Evolutionary conservation across 2,113 vertebrate genomes (phyloP), one percentile per base, ranked within the genome.

Genomic region (Sinocyclocheilus grahami): DNA sequence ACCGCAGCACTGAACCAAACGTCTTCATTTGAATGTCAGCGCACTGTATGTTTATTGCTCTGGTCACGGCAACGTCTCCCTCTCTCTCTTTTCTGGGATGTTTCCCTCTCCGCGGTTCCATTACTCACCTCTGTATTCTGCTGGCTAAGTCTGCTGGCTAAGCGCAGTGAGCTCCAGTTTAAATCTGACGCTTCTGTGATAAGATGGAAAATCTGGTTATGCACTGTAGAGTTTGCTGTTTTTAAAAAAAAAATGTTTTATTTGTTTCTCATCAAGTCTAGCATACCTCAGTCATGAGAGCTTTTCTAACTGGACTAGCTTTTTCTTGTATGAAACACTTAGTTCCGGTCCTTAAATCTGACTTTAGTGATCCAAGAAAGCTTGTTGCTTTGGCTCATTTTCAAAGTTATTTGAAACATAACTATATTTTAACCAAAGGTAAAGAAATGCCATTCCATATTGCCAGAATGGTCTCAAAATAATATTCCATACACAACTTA

Each of bases 1-100:
- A 86, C 87, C 87, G 67, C 87, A 88, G 78, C 62, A 55, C 51
- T 55, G 58, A 82, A 10, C 53, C 39, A 82, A 84, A 81, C 4
- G 16, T 74, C 86, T 69, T 62, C 86, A 90, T 88, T 80, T 89
- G 77, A 81, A 85, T 27, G 82, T 75, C 78, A 83, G 33, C 30
- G 78, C 71, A 67, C 82, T 87, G 69, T 55, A 48, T 84, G 81
- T 86, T 86, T 84, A 77, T 87, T 78, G 53, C 33, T 85, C 75
- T 53, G 42, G 18, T 85, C 62, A 65, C 84, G 51, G 78, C 83
- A 79, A 7, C 46, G 71, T 42, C 33, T 11, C 42, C 12, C 48
- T 51, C 48, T 51, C 48, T 51, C 53, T 69, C 81, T 78, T 39
- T 67, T 51, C 62, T 62, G 63, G n/a, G 33, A 79, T n/a, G 11